These are phyloP conservation scores for Trypoxylus dichotomus DNA, from an alignment of 1,140 invertebrate genomes.

Conservation along the genomic window DNA sequence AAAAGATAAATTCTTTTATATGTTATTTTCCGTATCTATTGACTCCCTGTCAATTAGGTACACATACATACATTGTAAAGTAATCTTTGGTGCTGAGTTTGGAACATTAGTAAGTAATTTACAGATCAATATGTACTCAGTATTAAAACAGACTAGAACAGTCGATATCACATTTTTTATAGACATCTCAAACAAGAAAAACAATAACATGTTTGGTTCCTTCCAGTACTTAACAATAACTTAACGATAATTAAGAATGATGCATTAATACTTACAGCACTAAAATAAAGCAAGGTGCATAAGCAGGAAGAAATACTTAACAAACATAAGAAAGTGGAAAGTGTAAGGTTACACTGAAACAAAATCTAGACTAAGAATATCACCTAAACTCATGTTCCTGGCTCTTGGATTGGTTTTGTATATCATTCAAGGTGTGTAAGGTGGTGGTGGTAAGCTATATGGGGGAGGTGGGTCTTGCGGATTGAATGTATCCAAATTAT, in stretches of 20 bases:
- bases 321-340: not conserved
- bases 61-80: not conserved
- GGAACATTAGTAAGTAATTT: not conserved
- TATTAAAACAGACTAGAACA: conserved; percentile 15
- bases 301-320: not conserved
- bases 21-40: not conserved
- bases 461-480: conserved; percentile 56
- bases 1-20: conserved; percentile 15
- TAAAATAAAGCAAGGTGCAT: conserved; percentile 11
- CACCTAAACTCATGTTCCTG: not conserved
- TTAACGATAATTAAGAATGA: not conserved
- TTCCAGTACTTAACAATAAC: not conserved
- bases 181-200: not conserved
- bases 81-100: conserved; percentile 20
- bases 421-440: conserved; percentile 55
- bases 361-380: not conserved
- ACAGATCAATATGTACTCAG: not conserved
- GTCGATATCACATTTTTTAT: conserved; percentile 17
- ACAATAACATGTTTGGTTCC: not conserved
- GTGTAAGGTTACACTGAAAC: not conserved
- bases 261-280: not conserved
- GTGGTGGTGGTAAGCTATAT: conserved; percentile 57
- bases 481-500: conserved; percentile 54
- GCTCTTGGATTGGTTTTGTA: not conserved
- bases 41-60: not conserved